These are phyloP conservation scores for Rutilus rutilus DNA, from an alignment of 2,113 vertebrate species.

Conservation along the genomic window DNA sequence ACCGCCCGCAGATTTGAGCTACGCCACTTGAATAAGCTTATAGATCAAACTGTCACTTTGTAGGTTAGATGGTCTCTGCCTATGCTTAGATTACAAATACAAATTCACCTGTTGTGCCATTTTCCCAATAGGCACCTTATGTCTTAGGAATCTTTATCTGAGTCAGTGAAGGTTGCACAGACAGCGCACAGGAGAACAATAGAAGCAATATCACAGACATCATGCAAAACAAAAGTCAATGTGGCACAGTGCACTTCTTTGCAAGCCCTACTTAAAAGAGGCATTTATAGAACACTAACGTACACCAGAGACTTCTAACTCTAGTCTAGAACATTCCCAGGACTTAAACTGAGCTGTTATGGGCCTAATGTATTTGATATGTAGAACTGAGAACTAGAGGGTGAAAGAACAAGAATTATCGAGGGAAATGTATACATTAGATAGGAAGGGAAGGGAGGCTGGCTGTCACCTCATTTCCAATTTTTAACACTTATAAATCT, in stretches of 20 bases:
- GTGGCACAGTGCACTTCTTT: not conserved
- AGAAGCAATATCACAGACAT: not conserved
- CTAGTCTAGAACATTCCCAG: conserved; percentile 12
- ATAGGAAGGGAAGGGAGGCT: not conserved
- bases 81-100: not conserved
- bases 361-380: not conserved
- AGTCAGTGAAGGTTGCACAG: not conserved
- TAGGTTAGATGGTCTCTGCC: not conserved
- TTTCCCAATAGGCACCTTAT: not conserved
- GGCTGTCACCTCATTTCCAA: conserved; percentile 25
- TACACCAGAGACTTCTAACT: not conserved
- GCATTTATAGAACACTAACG: not conserved
- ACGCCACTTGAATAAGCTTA: too few relatives aligned
- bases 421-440: conserved; percentile 28
- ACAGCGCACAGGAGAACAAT: not conserved
- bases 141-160: not conserved
- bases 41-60: not conserved
- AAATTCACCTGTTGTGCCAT: not conserved
- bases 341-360: conserved; percentile 25
- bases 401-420: not conserved
- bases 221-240: not conserved
- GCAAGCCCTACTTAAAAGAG: not conserved
- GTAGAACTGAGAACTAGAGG: not conserved
- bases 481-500: conserved; percentile 37
- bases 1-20: too few relatives aligned